Evolutionary conservation across 2,888 invertebrate genomes (phyloP).

Genomic region (Macaria liturata): DNA sequence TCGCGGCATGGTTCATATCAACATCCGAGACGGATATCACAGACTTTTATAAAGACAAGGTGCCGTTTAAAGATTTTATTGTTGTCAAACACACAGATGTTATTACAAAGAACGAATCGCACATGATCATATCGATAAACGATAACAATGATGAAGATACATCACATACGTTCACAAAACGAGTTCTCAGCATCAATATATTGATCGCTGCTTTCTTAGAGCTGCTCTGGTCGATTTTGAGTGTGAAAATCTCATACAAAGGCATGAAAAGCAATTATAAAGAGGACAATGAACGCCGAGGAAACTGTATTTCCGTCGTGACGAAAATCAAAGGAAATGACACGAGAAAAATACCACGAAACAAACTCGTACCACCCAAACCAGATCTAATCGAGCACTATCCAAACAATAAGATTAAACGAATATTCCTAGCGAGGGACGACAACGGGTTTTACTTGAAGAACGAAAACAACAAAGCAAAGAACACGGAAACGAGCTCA

Average conservation of each 20-base stretch:
- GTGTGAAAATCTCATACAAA: conserved; percentile 82
- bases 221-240: conserved; percentile 84
- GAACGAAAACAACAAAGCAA: conserved; percentile 73
- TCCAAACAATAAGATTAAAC: conserved; percentile 79
- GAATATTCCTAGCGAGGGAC: conserved; percentile 73
- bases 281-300: conserved; percentile 73
- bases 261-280: conserved; percentile 85
- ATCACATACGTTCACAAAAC: conserved; percentile 63
- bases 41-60: conserved; percentile 70
- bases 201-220: conserved; percentile 83
- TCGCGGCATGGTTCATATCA: conserved; percentile 68
- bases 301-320: conserved; percentile 79
- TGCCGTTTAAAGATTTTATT: conserved; percentile 64
- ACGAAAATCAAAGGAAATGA: conserved; percentile 83
- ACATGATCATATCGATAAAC: conserved; percentile 62
- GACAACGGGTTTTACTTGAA: conserved; percentile 72
- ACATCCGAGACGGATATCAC: conserved; percentile 62
- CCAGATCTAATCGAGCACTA: conserved; percentile 82
- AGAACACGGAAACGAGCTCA: conserved; percentile 70
- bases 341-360: conserved; percentile 62
- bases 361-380: conserved; percentile 70
- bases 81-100: conserved; percentile 66
- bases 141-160: conserved; percentile 45
- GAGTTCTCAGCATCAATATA: conserved; percentile 83
- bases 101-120: conserved; percentile 63